Evolutionary conservation across 2,113 vertebrate genomes (phyloP).

Genomic region (Narcine bancroftii): DNA sequence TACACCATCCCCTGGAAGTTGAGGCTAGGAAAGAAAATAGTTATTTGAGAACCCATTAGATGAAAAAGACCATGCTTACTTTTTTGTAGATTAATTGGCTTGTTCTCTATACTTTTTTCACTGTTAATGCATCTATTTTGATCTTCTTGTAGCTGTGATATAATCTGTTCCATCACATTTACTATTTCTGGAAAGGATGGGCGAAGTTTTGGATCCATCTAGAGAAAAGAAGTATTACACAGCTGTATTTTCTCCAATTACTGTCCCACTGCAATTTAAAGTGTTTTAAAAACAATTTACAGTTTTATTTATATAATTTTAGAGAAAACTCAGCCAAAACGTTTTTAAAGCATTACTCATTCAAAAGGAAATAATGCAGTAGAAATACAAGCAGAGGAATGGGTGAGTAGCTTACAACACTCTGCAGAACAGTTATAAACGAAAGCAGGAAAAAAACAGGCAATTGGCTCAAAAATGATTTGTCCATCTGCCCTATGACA

Average conservation of each 20-base stretch:
- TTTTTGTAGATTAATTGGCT: slow-evolving; percentile 58
- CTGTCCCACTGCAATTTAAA: too few relatives aligned
- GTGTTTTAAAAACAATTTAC: too few relatives aligned
- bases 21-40: background rate
- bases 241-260: too few relatives aligned
- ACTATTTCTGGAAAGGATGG: slow-evolving; percentile 81
- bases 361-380: background rate
- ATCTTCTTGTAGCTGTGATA: slow-evolving; percentile 65
- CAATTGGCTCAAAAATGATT: too few relatives aligned
- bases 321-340: too few relatives aligned
- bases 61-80: slow-evolving; percentile 52
- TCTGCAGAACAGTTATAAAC: background rate
- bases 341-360: background rate
- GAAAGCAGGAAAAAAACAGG: too few relatives aligned
- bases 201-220: slow-evolving; percentile 93
- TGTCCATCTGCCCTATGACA: background rate
- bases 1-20: background rate
- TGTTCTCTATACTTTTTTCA: slow-evolving; percentile 63
- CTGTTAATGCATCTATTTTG: slow-evolving; percentile 56
- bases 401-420: background rate
- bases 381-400: background rate
- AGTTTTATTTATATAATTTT: too few relatives aligned
- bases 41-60: background rate
- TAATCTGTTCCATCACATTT: slow-evolving; percentile 69
- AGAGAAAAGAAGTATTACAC: slow-evolving; percentile 37